Base-by-base conservation (phyloP, 64 coral and sea anemone species). In the Orbicella faveolata region DNA sequence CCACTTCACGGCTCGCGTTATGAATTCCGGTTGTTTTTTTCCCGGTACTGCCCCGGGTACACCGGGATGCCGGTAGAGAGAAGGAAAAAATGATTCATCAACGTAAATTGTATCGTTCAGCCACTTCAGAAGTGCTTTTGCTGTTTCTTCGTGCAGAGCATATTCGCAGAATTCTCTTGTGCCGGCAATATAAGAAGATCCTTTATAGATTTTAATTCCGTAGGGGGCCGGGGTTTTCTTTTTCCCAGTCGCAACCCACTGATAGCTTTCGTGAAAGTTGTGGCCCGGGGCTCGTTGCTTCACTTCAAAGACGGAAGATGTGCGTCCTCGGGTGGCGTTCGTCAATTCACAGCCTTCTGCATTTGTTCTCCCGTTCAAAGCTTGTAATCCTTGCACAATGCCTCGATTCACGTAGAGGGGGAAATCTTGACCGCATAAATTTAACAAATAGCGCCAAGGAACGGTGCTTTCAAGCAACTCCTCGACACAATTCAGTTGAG, bases 401-500 rank as follows among this genome's bases (percentile, higher is more conserved):
- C 76, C 88, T 19, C 72, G 57, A 17, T 89, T 89, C 9, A 34
- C 12, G 48, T 80, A 89, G 4, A 91, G 79, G 30, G 89, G 89
- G 26, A 91, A 91, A 63, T 91, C 89, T 64, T 83, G 78, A 19
- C 89, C 89, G 10, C 67, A 74, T 41, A 91, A 15, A 76, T 83
- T 74, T 6, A 91, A 54, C 23, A 63, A 41, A 76, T 91, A 91
- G 54, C 80, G 65, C 89, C 89, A 91, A 1, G 36, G 52, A 2
- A 83, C 80, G 4, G 80, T 44, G 30, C 39, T 74, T 34, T 75
- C 41, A 13, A 91, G 69, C n/a, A 91, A 44, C 8, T 91, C 68
- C 70, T 75, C 51, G 57, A 83, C 20, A 30, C 79, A 91, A 69
- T 81, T 82, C 44, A 90, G 33, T 36, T 90, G 63, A 16, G 89